phyloP scores from a whole-genome alignment of 2,797 vertebrate species.

The Pelochelys cantorii region DNA sequence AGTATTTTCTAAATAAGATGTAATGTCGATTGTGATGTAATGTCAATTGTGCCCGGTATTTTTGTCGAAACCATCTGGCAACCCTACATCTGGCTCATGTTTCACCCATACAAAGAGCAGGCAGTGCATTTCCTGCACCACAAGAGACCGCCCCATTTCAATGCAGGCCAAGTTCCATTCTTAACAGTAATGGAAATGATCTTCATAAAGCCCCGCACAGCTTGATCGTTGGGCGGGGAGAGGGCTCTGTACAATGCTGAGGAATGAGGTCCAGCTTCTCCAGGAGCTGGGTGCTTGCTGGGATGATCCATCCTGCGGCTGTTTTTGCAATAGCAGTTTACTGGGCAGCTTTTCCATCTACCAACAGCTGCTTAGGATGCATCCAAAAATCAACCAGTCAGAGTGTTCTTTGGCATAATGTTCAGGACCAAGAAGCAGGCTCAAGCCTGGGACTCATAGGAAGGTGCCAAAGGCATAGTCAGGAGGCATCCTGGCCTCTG shows the following conservation, averaged over 20 bases:
- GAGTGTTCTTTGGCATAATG: not conserved
- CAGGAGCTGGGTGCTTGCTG: not conserved
- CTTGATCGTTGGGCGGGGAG: rapidly evolving
- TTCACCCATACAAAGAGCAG: not conserved
- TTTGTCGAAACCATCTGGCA: too few relatives aligned
- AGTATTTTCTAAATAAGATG: too few relatives aligned
- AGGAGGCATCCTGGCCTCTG: not conserved
- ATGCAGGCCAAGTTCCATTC: not conserved
- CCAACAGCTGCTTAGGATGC: not conserved
- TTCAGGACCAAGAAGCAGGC: rapidly evolving
- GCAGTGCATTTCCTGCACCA: not conserved
- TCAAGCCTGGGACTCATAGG: not conserved
- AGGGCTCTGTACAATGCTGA: not conserved
- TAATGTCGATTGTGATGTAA: too few relatives aligned
- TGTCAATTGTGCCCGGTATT: too few relatives aligned
- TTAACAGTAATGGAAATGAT: too few relatives aligned
- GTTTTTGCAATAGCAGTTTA: not conserved
- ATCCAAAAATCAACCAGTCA: not conserved
- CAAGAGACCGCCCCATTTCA: rapidly evolving
- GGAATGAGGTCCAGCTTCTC: rapidly evolving
- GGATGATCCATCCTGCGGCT: rapidly evolving
- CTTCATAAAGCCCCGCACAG: rapidly evolving
- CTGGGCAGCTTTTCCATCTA: not conserved
- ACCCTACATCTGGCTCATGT: too few relatives aligned
- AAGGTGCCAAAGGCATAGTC: not conserved